Evolutionary conservation across 2,113 vertebrate genomes (phyloP).

Genomic region (Malurus elegans): DNA sequence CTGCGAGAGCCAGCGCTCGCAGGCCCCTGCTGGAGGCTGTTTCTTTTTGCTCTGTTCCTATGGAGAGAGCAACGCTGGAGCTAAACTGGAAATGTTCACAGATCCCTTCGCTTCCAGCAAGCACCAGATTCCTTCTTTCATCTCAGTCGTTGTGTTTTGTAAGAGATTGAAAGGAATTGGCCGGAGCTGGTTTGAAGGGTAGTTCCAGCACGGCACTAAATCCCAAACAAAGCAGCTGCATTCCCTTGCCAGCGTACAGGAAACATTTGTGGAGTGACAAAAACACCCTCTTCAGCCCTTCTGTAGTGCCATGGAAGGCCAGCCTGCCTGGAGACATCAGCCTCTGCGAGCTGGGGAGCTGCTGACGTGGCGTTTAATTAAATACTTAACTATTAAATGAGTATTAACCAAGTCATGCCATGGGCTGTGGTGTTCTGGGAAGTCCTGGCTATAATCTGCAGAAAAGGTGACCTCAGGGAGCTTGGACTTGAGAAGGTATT

Average conservation of each 20-base stretch:
- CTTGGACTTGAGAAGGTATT: neutral
- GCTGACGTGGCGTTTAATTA: neutral
- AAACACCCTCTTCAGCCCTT: neutral
- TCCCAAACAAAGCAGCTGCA: neutral
- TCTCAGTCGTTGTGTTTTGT: neutral
- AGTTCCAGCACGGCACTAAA: neutral
- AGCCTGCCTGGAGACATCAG: neutral
- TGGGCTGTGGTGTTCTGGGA: neutral
- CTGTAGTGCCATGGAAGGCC: neutral
- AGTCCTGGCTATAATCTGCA: neutral
- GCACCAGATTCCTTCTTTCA: neutral
- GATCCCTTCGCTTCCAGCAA: neutral
- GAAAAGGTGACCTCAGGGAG: neutral
- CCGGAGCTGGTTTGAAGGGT: neutral
- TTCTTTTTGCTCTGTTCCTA: slow-evolving; percentile 17
- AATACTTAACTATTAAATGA: neutral
- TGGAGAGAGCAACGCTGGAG: slow-evolving; percentile 1
- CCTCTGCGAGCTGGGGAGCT: neutral
- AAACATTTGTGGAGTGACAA: neutral
- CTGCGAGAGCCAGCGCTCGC: neutral
- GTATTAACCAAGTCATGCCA: neutral
- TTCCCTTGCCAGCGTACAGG: neutral
- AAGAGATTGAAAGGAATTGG: neutral
- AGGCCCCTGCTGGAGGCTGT: neutral
- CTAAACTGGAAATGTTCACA: neutral